Percentiles rank a stretch among this genome's conserved stretches.
Evolutionary conservation across 2,113 vertebrate genomes (phyloP).

Genomic region (Cnemophilus loriae): DNA sequence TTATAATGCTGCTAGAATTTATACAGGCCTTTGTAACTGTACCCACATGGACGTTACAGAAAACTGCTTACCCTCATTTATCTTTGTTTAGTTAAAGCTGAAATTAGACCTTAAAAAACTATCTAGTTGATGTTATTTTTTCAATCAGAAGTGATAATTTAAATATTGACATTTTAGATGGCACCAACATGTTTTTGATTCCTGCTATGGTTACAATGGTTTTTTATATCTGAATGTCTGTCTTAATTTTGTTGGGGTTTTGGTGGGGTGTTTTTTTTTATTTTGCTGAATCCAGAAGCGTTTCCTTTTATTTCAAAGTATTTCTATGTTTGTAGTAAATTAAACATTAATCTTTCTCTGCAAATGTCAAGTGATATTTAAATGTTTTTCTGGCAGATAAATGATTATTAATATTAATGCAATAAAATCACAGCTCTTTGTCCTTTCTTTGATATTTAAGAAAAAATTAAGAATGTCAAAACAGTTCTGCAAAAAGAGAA

Average conservation of each 20-base stretch:
- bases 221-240: slow-evolving; percentile 41
- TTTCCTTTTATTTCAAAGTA: slow-evolving; percentile 67
- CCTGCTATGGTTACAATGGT: slow-evolving; percentile 41
- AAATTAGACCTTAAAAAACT: slow-evolving; percentile 30
- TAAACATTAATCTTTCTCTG: slow-evolving; percentile 72
- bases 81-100: slow-evolving; percentile 26
- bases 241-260: slow-evolving; percentile 20
- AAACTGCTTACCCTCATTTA: neutral
- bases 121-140: slow-evolving; percentile 16
- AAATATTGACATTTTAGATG: slow-evolving; percentile 67
- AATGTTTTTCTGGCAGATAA: slow-evolving; percentile 72
- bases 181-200: slow-evolving; percentile 41
- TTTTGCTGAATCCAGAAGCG: slow-evolving; percentile 47
- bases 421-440: slow-evolving; percentile 63
- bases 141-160: slow-evolving; percentile 42
- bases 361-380: slow-evolving; percentile 74
- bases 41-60: neutral
- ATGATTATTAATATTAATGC: slow-evolving; percentile 73
- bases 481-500: slow-evolving; percentile 51
- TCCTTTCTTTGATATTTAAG: slow-evolving; percentile 71
- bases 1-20: neutral
- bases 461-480: slow-evolving; percentile 68
- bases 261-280: neutral
- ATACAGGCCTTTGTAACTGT: neutral
- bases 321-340: slow-evolving; percentile 67